Percentiles rank a stretch among this genome's conserved stretches.
Evolutionary conservation across 2,888 invertebrate species (phyloP).

Genomic region (Mimumesa dahlbomi): DNA sequence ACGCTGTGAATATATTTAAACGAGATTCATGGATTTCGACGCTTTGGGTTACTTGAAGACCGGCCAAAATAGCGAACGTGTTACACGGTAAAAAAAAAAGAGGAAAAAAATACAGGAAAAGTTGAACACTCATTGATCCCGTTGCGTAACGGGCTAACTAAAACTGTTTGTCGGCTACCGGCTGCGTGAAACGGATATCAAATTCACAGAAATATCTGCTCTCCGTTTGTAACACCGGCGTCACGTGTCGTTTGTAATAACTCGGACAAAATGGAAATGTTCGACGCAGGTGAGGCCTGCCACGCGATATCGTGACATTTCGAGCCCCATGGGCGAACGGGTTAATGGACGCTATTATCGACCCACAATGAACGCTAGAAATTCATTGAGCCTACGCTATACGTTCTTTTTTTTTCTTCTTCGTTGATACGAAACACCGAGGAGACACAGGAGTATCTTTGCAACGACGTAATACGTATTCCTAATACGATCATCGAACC

Average conservation of each 20-base stretch:
- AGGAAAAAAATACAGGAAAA: neutral
- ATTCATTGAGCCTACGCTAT: conserved; percentile 25
- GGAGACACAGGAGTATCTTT: neutral
- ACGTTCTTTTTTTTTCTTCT: too few species aligned
- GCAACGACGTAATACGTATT: conserved; percentile 17
- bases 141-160: too few species aligned
- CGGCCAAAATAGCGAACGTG: conserved; percentile 14
- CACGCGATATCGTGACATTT: conserved; percentile 6
- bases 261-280: neutral
- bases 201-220: too few species aligned
- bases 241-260: too few species aligned
- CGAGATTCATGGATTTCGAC: conserved; percentile 11
- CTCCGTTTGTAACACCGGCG: neutral
- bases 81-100: neutral
- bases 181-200: too few species aligned
- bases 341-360: conserved; percentile 6
- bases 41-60: conserved; percentile 18
- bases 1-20: conserved; percentile 30
- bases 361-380: conserved; percentile 17
- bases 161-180: too few species aligned
- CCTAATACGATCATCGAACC: conserved; percentile 28
- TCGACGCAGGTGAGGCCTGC: conserved; percentile 1
- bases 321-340: neutral
- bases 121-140: neutral
- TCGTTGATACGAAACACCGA: neutral